phyloP scores from a whole-genome alignment of 2,888 invertebrate species.

The Pristionchus maxplancki region DNA sequence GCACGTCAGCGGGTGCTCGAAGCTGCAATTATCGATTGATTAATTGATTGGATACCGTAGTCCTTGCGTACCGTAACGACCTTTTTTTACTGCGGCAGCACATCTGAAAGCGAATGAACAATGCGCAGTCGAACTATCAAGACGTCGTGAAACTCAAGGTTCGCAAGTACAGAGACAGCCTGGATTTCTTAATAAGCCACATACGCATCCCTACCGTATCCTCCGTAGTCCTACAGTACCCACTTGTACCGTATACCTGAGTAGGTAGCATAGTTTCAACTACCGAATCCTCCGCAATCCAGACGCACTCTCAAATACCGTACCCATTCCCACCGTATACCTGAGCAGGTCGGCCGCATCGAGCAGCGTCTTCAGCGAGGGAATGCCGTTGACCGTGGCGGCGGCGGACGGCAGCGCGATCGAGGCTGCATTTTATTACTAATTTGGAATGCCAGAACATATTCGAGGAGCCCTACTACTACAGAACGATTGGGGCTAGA shows the following conservation, averaged over 20 bases:
- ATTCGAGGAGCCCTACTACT: too few relatives aligned
- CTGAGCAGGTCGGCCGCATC: constrained; percentile 63
- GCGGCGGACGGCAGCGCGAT: background rate
- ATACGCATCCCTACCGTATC: too few relatives aligned
- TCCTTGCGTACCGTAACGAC: background rate
- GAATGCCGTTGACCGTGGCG: constrained; percentile 1
- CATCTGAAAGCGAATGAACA: too few relatives aligned
- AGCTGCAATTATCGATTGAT: constrained; percentile 61
- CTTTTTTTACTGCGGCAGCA: background rate
- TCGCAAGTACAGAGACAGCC: too few relatives aligned
- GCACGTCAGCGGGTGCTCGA: constrained; percentile 67
- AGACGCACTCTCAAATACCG: background rate
- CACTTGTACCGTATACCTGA: background rate
- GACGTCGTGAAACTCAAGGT: too few relatives aligned
- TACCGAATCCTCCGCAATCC: background rate
- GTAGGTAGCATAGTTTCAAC: too few relatives aligned
- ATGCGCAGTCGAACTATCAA: too few relatives aligned
- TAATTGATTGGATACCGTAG: background rate
- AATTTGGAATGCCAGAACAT: too few relatives aligned
- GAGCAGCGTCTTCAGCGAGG: constrained; percentile 61
- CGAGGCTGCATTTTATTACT: constrained; percentile 13
- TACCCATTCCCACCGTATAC: constrained; percentile 49
- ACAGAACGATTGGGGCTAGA: too few relatives aligned
- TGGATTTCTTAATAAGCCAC: too few relatives aligned
- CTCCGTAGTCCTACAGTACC: background rate